These are phyloP conservation scores for Julus scanicus DNA, from an alignment of 2,888 invertebrate species.

Conservation along the genomic window DNA sequence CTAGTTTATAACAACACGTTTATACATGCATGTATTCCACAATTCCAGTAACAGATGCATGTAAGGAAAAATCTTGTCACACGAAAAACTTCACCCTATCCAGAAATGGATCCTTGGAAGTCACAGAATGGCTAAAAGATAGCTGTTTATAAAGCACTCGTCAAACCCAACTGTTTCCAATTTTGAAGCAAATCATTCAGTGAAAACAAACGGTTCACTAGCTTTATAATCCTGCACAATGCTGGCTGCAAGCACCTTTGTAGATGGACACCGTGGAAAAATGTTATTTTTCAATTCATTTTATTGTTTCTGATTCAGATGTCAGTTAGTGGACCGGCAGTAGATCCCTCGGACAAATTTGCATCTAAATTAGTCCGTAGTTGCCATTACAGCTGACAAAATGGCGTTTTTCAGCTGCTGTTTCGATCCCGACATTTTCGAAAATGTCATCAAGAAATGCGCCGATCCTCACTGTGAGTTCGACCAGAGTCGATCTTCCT, in stretches of 20 bases:
- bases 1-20: too few relatives aligned
- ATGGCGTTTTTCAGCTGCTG: constrained; percentile 59
- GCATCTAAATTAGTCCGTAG: not conserved
- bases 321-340: not conserved
- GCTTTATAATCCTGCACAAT: not conserved
- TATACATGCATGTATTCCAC: too few relatives aligned
- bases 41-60: too few relatives aligned
- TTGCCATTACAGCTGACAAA: constrained; percentile 4
- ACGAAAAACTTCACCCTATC: too few relatives aligned
- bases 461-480: constrained; percentile 59
- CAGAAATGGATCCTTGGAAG: too few relatives aligned
- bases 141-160: not conserved
- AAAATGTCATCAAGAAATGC: constrained; percentile 58
- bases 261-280: not conserved
- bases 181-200: not conserved
- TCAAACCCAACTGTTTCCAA: not conserved
- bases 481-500: constrained; percentile 34
- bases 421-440: constrained; percentile 58
- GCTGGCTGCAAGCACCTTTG: not conserved
- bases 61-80: too few relatives aligned
- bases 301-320: constrained; percentile 24
- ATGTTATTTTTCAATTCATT: not conserved
- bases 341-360: constrained; percentile 7
- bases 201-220: not conserved
- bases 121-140: too few relatives aligned